phyloP scores from a whole-genome alignment of 2,888 invertebrate genomes.

The Mystacides longicornis region DNA sequence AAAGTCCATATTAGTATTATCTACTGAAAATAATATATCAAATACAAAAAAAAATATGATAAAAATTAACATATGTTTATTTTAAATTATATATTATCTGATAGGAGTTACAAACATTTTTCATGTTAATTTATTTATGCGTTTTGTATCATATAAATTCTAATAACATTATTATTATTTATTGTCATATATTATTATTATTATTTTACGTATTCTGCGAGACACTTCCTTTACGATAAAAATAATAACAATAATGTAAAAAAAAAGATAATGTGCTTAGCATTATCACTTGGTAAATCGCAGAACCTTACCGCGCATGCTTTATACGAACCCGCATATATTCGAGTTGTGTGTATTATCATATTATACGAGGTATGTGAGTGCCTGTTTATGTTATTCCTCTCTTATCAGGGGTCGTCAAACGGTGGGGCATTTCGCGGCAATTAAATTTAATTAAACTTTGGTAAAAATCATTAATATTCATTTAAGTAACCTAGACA shows the following conservation, averaged over 20 bases:
- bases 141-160: not conserved
- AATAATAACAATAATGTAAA: no score
- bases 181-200: not conserved
- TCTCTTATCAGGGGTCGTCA: no score
- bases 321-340: not conserved
- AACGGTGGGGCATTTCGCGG: no score
- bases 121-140: not conserved
- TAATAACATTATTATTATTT: not conserved
- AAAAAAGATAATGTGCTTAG: constrained; percentile 9
- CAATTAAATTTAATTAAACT: no score
- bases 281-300: constrained; percentile 16
- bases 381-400: no score
- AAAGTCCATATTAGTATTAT: not conserved
- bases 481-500: no score
- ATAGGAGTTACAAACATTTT: constrained; percentile 1
- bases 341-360: no score
- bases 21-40: not conserved
- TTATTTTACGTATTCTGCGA: constrained; percentile 2
- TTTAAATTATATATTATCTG: not conserved
- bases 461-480: no score
- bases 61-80: constrained; percentile 2
- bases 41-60: not conserved
- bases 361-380: no score
- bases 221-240: constrained; percentile 9
- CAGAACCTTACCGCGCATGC: constrained; percentile 12